phyloP scores from a whole-genome alignment of 2,797 vertebrate species.

The Artibeus jamaicensis region DNA sequence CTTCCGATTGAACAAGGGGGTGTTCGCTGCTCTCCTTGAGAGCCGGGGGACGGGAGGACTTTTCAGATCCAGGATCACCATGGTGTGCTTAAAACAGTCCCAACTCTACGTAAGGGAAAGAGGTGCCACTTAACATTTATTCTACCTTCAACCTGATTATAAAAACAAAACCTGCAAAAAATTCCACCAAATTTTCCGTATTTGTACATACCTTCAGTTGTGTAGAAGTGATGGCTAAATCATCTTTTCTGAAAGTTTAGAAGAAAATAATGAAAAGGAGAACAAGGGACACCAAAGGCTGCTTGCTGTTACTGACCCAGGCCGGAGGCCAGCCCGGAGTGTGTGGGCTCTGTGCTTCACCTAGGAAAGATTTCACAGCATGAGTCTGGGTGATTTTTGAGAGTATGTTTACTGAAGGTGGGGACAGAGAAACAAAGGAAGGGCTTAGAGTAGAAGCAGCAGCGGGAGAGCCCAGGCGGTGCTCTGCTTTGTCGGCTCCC shows the following conservation, averaged over 20 bases:
- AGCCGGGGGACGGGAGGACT: neutral
- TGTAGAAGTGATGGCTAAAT: neutral
- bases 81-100: neutral
- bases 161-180: neutral
- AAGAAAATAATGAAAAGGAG: neutral
- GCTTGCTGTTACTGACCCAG: neutral
- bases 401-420: neutral
- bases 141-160: neutral
- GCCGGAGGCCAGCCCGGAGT: neutral
- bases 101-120: neutral
- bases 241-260: neutral
- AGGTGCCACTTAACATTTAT: neutral
- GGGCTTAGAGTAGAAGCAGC: neutral
- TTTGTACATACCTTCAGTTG: neutral
- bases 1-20: neutral
- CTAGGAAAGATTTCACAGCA: neutral
- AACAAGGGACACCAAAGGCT: neutral
- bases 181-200: neutral
- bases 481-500: no score
- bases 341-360: neutral
- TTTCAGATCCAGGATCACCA: neutral
- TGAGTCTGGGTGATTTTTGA: neutral
- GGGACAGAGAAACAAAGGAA: neutral
- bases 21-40: neutral
- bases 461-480: neutral